These are phyloP conservation scores for Homarus americanus DNA, from an alignment of 1,140 invertebrate species.

Conservation along the genomic window DNA sequence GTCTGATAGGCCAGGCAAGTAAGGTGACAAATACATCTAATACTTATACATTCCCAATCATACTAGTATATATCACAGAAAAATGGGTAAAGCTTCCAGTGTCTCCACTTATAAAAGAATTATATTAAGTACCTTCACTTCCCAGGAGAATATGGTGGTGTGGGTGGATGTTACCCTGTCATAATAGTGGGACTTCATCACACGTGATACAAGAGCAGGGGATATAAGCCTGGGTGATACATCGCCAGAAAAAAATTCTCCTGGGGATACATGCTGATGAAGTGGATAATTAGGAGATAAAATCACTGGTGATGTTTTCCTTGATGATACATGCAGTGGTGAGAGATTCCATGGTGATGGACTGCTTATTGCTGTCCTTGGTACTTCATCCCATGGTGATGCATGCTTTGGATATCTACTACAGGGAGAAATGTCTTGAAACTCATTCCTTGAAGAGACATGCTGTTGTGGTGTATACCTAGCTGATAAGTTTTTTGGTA, in stretches of 20 bases:
- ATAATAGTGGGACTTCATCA: background rate
- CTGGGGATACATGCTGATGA: background rate
- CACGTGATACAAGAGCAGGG: constrained; percentile 18
- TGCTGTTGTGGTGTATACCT: background rate
- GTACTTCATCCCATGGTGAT: background rate
- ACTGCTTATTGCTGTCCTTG: background rate
- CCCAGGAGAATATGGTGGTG: background rate
- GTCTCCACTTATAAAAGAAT: too few species aligned
- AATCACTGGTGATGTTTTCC: background rate
- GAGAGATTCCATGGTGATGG: too few species aligned
- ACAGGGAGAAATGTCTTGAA: background rate
- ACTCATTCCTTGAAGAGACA: background rate
- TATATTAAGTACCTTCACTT: background rate
- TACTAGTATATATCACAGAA: too few species aligned
- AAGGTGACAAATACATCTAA: too few species aligned
- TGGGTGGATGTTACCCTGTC: background rate
- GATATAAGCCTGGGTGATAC: background rate
- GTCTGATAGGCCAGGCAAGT: too few species aligned
- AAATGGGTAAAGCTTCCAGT: too few species aligned
- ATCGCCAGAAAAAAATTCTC: background rate
- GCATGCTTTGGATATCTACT: background rate
- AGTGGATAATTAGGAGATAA: background rate
- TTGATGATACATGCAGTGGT: background rate
- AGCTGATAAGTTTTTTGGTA: too few species aligned
- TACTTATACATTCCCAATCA: too few species aligned